Conservation (phyloP, 2,888 invertebrate species). For the Harpagoxenus sublaevis region DNA sequence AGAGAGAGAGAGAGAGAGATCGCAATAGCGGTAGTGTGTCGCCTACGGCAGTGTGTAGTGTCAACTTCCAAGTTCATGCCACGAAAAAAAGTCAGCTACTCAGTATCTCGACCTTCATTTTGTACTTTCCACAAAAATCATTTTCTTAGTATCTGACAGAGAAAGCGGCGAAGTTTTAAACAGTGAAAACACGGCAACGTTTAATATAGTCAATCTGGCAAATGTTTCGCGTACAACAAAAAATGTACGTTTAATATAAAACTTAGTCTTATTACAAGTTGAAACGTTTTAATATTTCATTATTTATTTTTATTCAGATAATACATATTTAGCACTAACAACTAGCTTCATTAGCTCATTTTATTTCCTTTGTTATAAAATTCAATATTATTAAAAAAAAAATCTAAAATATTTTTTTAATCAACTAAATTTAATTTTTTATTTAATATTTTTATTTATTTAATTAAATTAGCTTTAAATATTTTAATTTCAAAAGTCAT, state of each 20-base stretch:
- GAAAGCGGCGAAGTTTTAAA: constrained; percentile 11
- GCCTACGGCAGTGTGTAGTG: constrained; percentile 68
- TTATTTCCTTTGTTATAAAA: neutral
- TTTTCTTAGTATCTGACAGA: constrained; percentile 7
- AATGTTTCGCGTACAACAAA: neutral
- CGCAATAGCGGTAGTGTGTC: constrained; percentile 31
- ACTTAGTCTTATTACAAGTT: neutral
- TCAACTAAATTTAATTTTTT: neutral
- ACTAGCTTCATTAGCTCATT: neutral
- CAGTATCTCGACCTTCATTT: constrained; percentile 13
- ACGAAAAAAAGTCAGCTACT: constrained; percentile 57
- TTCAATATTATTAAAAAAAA: neutral
- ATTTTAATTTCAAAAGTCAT: neutral
- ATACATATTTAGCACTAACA: neutral
- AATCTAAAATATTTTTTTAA: no score
- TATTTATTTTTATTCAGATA: neutral
- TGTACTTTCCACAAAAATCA: constrained; percentile 30
- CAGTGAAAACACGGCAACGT: neutral
- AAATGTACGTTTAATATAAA: neutral
- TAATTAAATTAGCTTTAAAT: neutral
- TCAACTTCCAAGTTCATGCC: constrained; percentile 74
- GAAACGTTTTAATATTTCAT: neutral
- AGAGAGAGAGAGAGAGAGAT: neutral
- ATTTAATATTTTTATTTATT: neutral
- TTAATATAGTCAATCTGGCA: neutral